phyloP scores from a whole-genome alignment of 2,888 invertebrate species.

The Sturmia bella region DNA sequence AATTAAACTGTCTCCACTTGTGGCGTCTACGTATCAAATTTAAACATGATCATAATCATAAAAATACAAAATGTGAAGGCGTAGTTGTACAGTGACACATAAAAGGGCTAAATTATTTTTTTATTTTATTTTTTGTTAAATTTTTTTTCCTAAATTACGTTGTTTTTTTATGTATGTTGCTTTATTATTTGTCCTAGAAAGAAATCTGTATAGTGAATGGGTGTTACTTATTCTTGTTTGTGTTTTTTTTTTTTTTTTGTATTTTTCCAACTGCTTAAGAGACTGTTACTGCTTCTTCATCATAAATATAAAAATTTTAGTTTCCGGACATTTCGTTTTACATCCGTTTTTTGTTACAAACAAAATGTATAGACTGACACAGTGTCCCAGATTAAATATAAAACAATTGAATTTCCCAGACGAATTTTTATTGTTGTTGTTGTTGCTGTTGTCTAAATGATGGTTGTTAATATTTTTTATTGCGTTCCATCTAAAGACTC shows the following conservation, averaged over 20 bases:
- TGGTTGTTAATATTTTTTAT: slow-evolving; percentile 27
- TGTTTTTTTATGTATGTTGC: not conserved
- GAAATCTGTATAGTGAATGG: too few relatives aligned
- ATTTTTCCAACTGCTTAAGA: not conserved
- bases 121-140: too few relatives aligned
- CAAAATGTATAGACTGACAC: slow-evolving; percentile 74
- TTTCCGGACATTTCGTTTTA: slow-evolving; percentile 79
- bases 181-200: too few relatives aligned
- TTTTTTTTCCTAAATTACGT: too few relatives aligned
- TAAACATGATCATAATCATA: too few relatives aligned
- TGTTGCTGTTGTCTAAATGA: slow-evolving; percentile 48
- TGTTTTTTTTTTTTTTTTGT: not conserved
- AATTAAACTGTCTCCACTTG: too few relatives aligned
- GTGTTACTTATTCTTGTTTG: too few relatives aligned
- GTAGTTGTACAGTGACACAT: too few relatives aligned
- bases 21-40: too few relatives aligned
- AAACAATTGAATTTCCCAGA: slow-evolving; percentile 67
- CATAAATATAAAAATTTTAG: slow-evolving; percentile 71
- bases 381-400: slow-evolving; percentile 76
- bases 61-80: too few relatives aligned
- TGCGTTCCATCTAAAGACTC: slow-evolving; percentile 15
- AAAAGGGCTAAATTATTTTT: too few relatives aligned
- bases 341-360: slow-evolving; percentile 67
- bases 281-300: slow-evolving; percentile 13
- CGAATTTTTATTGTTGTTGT: slow-evolving; percentile 8